Conservation (phyloP, 2,888 invertebrate genomes). For the Myopa testacea region DNA sequence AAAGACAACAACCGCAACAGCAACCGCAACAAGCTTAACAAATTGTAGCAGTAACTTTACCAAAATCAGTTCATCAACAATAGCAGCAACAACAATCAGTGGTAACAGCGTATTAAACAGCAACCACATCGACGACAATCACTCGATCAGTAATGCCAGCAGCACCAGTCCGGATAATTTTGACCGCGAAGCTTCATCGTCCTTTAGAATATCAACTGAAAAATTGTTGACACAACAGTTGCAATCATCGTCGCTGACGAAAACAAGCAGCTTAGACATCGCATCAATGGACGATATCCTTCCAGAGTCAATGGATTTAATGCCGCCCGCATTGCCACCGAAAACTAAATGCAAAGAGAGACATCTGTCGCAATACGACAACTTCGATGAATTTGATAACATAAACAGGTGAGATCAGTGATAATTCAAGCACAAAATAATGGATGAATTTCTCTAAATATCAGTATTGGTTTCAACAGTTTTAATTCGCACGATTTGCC, state of each 20-base stretch:
- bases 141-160: conserved; percentile 50
- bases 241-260: conserved; percentile 50
- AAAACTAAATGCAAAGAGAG: conserved; percentile 73
- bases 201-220: conserved; percentile 49
- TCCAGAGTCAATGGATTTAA: conserved; percentile 46
- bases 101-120: neutral
- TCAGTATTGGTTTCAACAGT: conserved; percentile 27
- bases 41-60: conserved; percentile 36
- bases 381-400: conserved; percentile 73
- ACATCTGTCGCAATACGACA: conserved; percentile 76
- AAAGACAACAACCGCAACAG: conserved; percentile 46
- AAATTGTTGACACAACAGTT: conserved; percentile 49
- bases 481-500: conserved; percentile 67
- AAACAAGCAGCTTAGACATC: conserved; percentile 55
- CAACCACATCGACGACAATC: conserved; percentile 48
- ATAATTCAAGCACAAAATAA: neutral
- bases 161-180: conserved; percentile 52
- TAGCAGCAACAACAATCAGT: neutral
- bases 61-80: conserved; percentile 18
- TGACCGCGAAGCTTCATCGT: conserved; percentile 43
- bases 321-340: conserved; percentile 74
- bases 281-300: conserved; percentile 49
- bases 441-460: neutral
- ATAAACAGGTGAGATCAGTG: conserved; percentile 62
- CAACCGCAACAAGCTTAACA: neutral